phyloP scores from a whole-genome alignment of 2,888 invertebrate genomes.

The Hemicrepidius hirtus region DNA sequence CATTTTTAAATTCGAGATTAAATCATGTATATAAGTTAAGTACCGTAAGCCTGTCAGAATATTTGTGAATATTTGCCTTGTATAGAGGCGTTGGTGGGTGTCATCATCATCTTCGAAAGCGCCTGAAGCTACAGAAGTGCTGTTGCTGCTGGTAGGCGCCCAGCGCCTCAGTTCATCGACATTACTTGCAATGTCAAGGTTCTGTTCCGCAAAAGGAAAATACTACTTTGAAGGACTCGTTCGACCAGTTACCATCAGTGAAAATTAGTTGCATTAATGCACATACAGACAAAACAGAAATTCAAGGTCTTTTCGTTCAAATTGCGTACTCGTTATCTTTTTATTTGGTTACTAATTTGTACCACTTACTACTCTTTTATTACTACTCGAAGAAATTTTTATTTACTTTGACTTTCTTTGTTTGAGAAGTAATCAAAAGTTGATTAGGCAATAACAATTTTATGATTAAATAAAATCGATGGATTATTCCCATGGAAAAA shows the following conservation, averaged over 20 bases:
- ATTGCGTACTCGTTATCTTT: too few relatives aligned
- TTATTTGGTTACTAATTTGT: too few relatives aligned
- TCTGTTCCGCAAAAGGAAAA: slow-evolving; percentile 24
- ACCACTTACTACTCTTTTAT: too few relatives aligned
- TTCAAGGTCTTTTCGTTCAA: not conserved
- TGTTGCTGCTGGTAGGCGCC: slow-evolving; percentile 22
- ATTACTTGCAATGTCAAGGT: slow-evolving; percentile 32
- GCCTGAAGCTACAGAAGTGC: slow-evolving; percentile 5
- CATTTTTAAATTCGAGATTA: not conserved
- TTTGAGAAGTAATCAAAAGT: too few relatives aligned
- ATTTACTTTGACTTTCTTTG: too few relatives aligned
- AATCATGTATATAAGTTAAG: not conserved
- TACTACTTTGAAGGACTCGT: slow-evolving; percentile 24
- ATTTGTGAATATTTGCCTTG: not conserved
- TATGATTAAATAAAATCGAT: too few relatives aligned
- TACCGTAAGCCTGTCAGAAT: not conserved
- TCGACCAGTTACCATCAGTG: slow-evolving; percentile 16
- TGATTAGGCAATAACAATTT: too few relatives aligned
- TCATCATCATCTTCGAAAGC: not conserved
- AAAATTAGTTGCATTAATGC: slow-evolving; percentile 9
- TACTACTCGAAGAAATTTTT: too few relatives aligned
- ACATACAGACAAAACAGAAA: not conserved
- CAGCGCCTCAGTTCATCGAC: slow-evolving; percentile 17
- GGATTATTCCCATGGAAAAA: too few relatives aligned
- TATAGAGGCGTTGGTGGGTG: not conserved